phyloP scores from a whole-genome alignment of 2,888 invertebrate species.

The Hydriomena furcata region DNA sequence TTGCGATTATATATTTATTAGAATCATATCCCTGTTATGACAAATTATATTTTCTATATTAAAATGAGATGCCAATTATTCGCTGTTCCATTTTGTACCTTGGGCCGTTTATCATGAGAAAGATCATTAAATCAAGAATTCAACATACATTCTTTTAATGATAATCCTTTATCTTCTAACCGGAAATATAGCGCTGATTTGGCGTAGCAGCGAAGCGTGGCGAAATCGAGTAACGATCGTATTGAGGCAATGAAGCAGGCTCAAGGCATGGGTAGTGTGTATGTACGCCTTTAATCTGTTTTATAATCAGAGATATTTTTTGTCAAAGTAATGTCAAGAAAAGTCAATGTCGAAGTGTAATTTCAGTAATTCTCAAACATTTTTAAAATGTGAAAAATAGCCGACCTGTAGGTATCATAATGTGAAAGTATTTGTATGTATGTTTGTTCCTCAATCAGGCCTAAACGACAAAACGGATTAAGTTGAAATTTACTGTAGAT shows the following conservation, averaged over 20 bases:
- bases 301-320: no score
- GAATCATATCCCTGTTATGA: constrained; percentile 72
- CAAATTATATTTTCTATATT: constrained; percentile 78
- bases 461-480: no score
- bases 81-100: constrained; percentile 75
- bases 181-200: not conserved
- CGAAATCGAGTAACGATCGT: not conserved
- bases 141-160: constrained; percentile 67
- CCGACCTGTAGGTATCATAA: no score
- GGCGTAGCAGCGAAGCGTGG: not conserved
- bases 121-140: constrained; percentile 68
- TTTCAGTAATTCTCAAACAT: no score
- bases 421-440: no score
- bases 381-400: no score
- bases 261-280: no score
- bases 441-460: no score
- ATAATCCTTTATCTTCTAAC: constrained; percentile 40
- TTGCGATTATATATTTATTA: constrained; percentile 64
- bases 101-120: constrained; percentile 65
- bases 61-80: constrained; percentile 73
- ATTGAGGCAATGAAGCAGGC: constrained; percentile 1
- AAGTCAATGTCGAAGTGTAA: no score
- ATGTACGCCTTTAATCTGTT: no score
- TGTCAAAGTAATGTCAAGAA: no score
- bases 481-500: no score